phyloP scores from a whole-genome alignment of 2,888 invertebrate genomes.

The Caenorhabditis afra region DNA sequence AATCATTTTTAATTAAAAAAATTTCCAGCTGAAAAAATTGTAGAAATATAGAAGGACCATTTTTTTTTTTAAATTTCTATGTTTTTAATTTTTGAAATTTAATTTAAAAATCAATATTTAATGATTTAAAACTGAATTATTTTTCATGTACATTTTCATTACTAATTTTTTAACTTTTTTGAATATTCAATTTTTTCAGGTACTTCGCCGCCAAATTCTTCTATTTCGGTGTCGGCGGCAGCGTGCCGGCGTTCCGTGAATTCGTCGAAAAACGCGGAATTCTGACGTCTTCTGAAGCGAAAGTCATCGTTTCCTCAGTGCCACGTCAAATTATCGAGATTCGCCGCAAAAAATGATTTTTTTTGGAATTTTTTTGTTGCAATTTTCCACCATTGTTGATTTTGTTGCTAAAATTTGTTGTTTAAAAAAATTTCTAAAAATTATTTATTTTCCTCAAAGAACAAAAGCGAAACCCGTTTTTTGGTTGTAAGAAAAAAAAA shows the following conservation, averaged over 20 bases:
- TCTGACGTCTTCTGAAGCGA: slow-evolving; percentile 50
- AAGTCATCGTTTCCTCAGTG: slow-evolving; percentile 50
- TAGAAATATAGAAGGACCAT: too few relatives aligned
- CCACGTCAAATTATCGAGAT: slow-evolving; percentile 62
- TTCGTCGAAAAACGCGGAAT: slow-evolving; percentile 81
- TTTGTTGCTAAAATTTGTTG: too few relatives aligned
- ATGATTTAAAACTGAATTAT: too few relatives aligned
- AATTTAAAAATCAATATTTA: too few relatives aligned
- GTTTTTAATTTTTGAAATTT: too few relatives aligned
- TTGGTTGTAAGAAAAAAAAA: neutral
- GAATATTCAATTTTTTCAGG: slow-evolving; percentile 74
- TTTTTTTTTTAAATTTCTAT: too few relatives aligned
- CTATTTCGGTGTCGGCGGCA: slow-evolving; percentile 97
- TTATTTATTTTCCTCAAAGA: too few relatives aligned
- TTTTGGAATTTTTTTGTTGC: neutral
- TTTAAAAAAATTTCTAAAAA: too few relatives aligned
- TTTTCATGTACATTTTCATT: neutral
- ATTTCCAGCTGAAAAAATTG: too few relatives aligned
- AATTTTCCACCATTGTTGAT: too few relatives aligned
- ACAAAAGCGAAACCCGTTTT: neutral
- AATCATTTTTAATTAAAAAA: too few relatives aligned
- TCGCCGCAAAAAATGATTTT: slow-evolving; percentile 13
- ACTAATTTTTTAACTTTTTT: neutral
- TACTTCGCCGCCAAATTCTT: slow-evolving; percentile 91
- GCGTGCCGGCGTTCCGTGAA: slow-evolving; percentile 87